Conservation (phyloP, 2,888 invertebrate species). For the Bellardia bayeri region DNA sequence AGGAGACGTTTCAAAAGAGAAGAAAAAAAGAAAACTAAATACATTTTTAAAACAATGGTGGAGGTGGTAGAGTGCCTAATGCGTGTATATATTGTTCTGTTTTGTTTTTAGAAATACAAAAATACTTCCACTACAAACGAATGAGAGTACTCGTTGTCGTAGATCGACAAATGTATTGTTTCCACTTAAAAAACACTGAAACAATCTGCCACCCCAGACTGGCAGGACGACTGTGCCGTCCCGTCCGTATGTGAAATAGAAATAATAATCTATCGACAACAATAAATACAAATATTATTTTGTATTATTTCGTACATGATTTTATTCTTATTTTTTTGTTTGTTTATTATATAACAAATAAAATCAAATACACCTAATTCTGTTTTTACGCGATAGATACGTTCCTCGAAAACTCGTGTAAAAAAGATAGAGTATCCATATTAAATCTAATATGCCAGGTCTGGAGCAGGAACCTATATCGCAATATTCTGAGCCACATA, state of each 20-base stretch:
- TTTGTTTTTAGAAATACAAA: conserved; percentile 41
- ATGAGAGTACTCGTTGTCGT: conserved; percentile 2
- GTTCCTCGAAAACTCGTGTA: too few species aligned
- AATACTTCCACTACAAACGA: conserved; percentile 28
- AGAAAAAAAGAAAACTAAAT: conserved; percentile 5
- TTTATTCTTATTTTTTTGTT: conserved; percentile 18
- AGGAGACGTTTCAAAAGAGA: not conserved
- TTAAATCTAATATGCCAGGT: too few species aligned
- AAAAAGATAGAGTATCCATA: too few species aligned
- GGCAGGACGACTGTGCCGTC: conserved; percentile 16
- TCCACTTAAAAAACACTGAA: conserved; percentile 57
- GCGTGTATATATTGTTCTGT: not conserved
- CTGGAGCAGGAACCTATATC: too few species aligned
- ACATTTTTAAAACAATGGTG: conserved; percentile 54
- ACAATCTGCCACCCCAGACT: conserved; percentile 69
- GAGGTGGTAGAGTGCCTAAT: conserved; percentile 60
- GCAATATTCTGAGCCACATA: too few species aligned
- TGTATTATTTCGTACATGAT: not conserved
- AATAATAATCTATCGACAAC: conserved; percentile 35
- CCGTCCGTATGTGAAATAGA: conserved; percentile 14
- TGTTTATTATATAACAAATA: conserved; percentile 1
- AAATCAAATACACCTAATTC: not conserved
- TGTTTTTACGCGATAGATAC: too few species aligned
- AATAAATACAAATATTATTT: conserved; percentile 21
- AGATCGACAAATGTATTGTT: conserved; percentile 67